Percentiles rank a stretch among this genome's conserved stretches.
phyloP scores from a whole-genome alignment of 2,113 vertebrate genomes.

The Hystrix brachyura region DNA sequence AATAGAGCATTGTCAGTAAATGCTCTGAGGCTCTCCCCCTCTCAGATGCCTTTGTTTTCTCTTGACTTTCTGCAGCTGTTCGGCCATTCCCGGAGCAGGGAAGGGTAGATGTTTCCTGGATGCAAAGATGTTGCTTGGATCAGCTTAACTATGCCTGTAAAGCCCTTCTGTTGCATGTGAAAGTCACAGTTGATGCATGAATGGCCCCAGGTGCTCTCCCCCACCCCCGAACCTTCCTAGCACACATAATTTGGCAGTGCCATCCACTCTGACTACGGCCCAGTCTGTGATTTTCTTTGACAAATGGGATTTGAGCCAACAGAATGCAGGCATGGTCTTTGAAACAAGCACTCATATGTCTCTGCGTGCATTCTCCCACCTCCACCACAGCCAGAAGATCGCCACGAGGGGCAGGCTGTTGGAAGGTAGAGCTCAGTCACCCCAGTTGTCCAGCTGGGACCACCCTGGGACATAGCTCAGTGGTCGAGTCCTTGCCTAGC shows the following conservation, averaged over 20 bases:
- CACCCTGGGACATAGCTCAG: background rate
- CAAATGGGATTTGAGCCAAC: conserved; percentile 22
- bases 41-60: conserved; percentile 76
- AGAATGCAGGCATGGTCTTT: background rate
- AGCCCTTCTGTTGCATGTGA: background rate
- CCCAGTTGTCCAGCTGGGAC: background rate
- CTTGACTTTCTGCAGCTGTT: conserved; percentile 80
- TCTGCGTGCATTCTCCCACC: background rate
- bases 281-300: background rate
- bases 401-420: background rate
- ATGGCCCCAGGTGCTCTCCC: background rate
- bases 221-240: background rate
- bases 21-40: conserved; percentile 21
- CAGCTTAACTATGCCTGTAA: conserved; percentile 29
- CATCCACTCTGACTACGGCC: background rate
- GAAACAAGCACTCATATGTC: background rate
- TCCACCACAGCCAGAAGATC: background rate
- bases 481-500: background rate
- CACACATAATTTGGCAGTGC: background rate
- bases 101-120: conserved; percentile 56
- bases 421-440: background rate
- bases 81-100: conserved; percentile 37
- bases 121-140: conserved; percentile 73
- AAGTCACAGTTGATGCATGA: background rate
- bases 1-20: conserved; percentile 77